phyloP scores from a whole-genome alignment of 2,888 invertebrate genomes.

The Caenorhabditis imperialis region DNA sequence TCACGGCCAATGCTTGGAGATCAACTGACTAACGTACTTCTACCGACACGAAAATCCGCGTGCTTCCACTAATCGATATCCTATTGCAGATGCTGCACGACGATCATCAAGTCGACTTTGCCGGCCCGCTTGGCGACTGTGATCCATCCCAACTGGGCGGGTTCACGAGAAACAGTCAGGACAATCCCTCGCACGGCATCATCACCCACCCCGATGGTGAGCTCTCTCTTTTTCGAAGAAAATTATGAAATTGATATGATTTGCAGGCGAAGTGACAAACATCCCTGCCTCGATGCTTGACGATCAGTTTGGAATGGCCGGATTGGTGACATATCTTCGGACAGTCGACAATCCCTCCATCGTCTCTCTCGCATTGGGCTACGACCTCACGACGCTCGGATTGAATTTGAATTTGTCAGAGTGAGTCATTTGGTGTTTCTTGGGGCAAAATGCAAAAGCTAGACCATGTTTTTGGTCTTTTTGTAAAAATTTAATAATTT shows the following conservation, averaged over 20 bases:
- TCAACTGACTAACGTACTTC: constrained; percentile 48
- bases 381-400: constrained; percentile 96
- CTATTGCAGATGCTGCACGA: constrained; percentile 31
- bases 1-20: constrained; percentile 49
- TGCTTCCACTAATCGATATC: background rate
- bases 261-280: constrained; percentile 92
- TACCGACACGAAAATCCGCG: constrained; percentile 4
- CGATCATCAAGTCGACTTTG: constrained; percentile 37
- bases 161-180: constrained; percentile 28
- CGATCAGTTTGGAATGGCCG: constrained; percentile 99
- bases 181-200: constrained; percentile 51
- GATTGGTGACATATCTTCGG: constrained; percentile 95
- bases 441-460: too few species aligned
- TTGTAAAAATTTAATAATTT: too few species aligned
- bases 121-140: constrained; percentile 31
- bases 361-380: constrained; percentile 95
- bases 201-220: constrained; percentile 64
- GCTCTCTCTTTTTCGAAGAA: too few species aligned
- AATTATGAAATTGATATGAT: background rate
- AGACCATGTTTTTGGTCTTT: too few species aligned
- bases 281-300: constrained; percentile 98
- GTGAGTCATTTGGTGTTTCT: constrained; percentile 79
- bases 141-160: constrained; percentile 30
- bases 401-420: constrained; percentile 98
- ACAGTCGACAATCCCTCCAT: constrained; percentile 97